phyloP scores from a whole-genome alignment of 2,797 vertebrate species.

The Pangasius krempfi region DNA sequence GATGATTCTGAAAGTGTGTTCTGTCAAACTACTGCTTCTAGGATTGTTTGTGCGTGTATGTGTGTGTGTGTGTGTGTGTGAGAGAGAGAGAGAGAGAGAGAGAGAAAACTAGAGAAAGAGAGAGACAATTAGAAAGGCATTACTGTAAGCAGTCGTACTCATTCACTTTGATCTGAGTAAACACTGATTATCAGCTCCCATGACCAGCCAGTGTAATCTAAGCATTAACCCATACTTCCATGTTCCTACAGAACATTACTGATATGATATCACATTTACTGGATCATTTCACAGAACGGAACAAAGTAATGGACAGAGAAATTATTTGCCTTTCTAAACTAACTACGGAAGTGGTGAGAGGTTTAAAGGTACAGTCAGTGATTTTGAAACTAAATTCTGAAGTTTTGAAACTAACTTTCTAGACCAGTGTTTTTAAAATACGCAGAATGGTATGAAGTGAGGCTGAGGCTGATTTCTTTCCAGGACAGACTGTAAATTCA shows the following conservation, averaged over 20 bases:
- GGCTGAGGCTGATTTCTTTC: not conserved
- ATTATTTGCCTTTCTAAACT: slow-evolving; percentile 14
- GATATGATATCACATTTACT: slow-evolving; percentile 39
- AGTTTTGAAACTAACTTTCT: not conserved
- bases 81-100: not conserved
- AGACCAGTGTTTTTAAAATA: too few species aligned
- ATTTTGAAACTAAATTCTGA: not conserved
- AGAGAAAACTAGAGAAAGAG: not conserved
- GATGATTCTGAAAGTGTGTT: not conserved
- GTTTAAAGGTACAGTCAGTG: not conserved
- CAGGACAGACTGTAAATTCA: not conserved
- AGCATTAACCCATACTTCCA: slow-evolving; percentile 38
- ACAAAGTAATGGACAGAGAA: slow-evolving; percentile 25
- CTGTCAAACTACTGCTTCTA: not conserved
- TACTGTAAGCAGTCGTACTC: slow-evolving; percentile 22
- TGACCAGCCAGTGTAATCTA: slow-evolving; percentile 40
- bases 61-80: not conserved
- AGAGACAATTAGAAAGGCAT: slow-evolving; percentile 1
- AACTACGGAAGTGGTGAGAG: not conserved
- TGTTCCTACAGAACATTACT: slow-evolving; percentile 21
- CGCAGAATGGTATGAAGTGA: not conserved
- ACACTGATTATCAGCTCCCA: slow-evolving; percentile 41
- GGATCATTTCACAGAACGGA: slow-evolving; percentile 33
- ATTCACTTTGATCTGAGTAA: slow-evolving; percentile 44
- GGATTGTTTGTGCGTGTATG: not conserved